These are phyloP conservation scores for Neosilurus hyrtlii DNA, from an alignment of 2,797 vertebrate species.

Conservation along the genomic window DNA sequence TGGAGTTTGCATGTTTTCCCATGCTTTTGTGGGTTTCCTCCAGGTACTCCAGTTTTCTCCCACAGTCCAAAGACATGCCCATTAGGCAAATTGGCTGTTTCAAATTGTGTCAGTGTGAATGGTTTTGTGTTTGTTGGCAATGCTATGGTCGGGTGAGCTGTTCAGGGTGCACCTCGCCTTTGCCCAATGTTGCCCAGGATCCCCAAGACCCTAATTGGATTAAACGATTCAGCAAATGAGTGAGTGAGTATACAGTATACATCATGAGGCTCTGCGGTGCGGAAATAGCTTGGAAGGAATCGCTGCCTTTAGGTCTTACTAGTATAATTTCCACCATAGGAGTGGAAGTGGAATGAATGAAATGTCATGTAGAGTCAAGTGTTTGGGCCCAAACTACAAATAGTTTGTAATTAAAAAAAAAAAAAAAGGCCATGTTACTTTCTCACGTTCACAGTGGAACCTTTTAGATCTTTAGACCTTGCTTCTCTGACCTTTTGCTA, in stretches of 20 bases:
- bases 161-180: too few relatives aligned
- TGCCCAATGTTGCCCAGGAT: too few relatives aligned
- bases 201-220: too few relatives aligned
- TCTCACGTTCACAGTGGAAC: slow-evolving; percentile 66
- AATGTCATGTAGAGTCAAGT: neutral
- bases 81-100: too few relatives aligned
- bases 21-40: too few relatives aligned
- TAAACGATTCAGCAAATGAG: too few relatives aligned
- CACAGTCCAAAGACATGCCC: too few relatives aligned
- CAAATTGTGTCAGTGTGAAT: too few relatives aligned
- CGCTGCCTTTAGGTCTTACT: neutral
- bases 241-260: neutral
- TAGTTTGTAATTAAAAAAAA: neutral
- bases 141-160: too few relatives aligned
- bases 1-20: too few relatives aligned
- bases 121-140: too few relatives aligned
- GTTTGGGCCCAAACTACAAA: neutral
- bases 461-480: slow-evolving; percentile 61
- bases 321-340: neutral
- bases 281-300: slow-evolving; percentile 17
- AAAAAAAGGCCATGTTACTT: slow-evolving; percentile 50
- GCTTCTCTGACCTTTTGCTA: slow-evolving; percentile 68
- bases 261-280: neutral
- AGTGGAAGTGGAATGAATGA: neutral
- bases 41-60: too few relatives aligned